Base-by-base conservation (phyloP, 1,140 invertebrate species). In the Musca domestica region DNA sequence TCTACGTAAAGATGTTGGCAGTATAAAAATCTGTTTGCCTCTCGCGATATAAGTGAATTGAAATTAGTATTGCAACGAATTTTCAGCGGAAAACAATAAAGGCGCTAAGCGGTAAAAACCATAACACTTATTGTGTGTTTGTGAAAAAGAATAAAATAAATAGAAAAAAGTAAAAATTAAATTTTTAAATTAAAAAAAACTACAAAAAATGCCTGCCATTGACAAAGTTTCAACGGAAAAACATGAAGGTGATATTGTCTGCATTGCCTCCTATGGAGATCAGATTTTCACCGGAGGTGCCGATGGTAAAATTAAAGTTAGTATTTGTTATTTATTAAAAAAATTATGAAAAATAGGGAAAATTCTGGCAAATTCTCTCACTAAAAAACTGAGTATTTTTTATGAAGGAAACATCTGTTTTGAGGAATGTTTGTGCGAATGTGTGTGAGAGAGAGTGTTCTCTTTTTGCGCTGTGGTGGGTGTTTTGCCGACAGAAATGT, bases 291-390 rank as follows among this genome's bases (percentile, higher is more conserved):
- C 77, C 49, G 80, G 78, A 34, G 78, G 80, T n/a, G 80, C 80
- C 6, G 80, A 82, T 73, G 80, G 80, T n/a, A 81, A 77, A 74
- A 80, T 82, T 58, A 74, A 77, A 69, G 80, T 82, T 64, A 73
- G 74, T 77, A 75, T 66, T 22, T n/a, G n/a, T n/a, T n/a, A n/a
- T n/a, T n/a, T n/a, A n/a, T n/a, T n/a, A n/a, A n/a, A n/a, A 30
- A 30, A 30, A 30, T n/a, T 30, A 41, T 41, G 34, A 7, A 41
- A 41, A 5, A 41, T 41, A n/a, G 34, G 17, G 56, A 61, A 61
- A 61, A 34, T 61, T 61, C 56, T 41, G 22, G 56, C 14, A 34
- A 61, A 41, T 41, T 34, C 56, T 61, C 56, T 34, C 27, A n/a
- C n/a, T 41, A 34, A 7, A 17, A 20, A 34, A 34, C 7, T 41